Evolutionary conservation across 2,797 vertebrate species (phyloP), one percentile per base, ranked within the genome.

Genomic region (Ibycter americanus): DNA sequence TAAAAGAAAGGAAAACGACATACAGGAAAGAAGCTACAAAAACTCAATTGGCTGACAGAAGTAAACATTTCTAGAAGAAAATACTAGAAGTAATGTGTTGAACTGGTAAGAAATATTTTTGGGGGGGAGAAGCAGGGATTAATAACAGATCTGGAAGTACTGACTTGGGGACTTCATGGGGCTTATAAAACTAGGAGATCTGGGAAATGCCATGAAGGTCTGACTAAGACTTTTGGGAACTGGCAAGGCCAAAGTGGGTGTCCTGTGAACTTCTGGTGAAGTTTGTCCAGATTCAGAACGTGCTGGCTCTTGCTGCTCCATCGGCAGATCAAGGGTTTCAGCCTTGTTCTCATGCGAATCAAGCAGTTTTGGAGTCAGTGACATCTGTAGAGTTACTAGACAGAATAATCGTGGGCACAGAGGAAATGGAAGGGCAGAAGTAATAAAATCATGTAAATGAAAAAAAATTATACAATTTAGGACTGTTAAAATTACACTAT

Each of bases 111-210:
- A 87, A 87, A 91, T 83, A 89, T 88, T 82, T 77, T 49, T 11
- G 44, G 81, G 96, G 81, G 29, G 91, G 21, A 95, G 73, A 96
- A 96, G 81, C 46, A 92, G 82, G 87, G 72, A 94, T 90, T 94
- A 99, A 85, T 98, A 99, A 97, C 98, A 98, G 79, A 98, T 99
- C 98, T 98, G 97, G 94, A 99, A 99, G 92, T 98, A 98, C 96
- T 99, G 98, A 98, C 98, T 98, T 95, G 98, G 98, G 87, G 98
- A 98, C 96, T 98, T 99, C 83, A 98, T 93, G 55, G 98, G 98
- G 97, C 98, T 98, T 97, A 98, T 97, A 97, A 99, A 99, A 97
- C 98, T 98, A 94, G 98, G 98, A 61, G 98, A 98, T 92, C 98
- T 98, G 82, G 98, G 96, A 90, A 98, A 93, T 95, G 97, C 83